Evolutionary conservation across 2,797 vertebrate species (phyloP).

Genomic region (Numenius phaeopus): DNA sequence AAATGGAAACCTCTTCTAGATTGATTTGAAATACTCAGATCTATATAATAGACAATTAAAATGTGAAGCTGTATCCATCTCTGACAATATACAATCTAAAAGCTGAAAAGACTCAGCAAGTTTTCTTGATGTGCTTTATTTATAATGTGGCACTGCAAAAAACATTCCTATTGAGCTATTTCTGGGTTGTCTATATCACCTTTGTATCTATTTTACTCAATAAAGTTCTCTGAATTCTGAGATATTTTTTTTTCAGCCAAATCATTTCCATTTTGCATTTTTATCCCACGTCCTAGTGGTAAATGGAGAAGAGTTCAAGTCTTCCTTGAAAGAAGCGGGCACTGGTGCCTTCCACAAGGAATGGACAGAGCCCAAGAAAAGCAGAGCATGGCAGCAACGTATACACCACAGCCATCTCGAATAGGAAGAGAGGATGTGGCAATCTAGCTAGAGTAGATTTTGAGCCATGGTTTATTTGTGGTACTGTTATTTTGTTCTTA

Average conservation of each 20-base stretch:
- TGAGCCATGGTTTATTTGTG: slow-evolving; percentile 51
- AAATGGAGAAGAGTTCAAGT: background rate
- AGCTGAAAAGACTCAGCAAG: background rate
- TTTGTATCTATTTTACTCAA: background rate
- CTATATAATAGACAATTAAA: background rate
- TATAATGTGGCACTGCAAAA: background rate
- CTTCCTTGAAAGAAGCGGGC: background rate
- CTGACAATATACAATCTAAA: slow-evolving; percentile 24
- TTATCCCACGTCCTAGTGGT: background rate
- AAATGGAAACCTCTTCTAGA: background rate
- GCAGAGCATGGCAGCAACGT: background rate
- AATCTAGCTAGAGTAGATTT: background rate
- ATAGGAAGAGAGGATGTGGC: background rate
- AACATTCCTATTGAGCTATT: background rate
- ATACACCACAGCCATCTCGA: background rate
- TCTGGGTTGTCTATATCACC: background rate
- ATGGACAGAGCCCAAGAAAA: background rate
- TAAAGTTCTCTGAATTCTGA: background rate
- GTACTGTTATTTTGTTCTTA: background rate
- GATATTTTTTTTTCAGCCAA: background rate
- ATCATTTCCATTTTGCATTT: background rate
- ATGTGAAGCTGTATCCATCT: slow-evolving; percentile 67
- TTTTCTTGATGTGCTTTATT: slow-evolving; percentile 10
- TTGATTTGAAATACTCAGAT: background rate
- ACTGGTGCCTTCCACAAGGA: background rate